These are phyloP conservation scores for Cyaniris semiargus DNA, from an alignment of 2,888 invertebrate genomes.

Conservation along the genomic window DNA sequence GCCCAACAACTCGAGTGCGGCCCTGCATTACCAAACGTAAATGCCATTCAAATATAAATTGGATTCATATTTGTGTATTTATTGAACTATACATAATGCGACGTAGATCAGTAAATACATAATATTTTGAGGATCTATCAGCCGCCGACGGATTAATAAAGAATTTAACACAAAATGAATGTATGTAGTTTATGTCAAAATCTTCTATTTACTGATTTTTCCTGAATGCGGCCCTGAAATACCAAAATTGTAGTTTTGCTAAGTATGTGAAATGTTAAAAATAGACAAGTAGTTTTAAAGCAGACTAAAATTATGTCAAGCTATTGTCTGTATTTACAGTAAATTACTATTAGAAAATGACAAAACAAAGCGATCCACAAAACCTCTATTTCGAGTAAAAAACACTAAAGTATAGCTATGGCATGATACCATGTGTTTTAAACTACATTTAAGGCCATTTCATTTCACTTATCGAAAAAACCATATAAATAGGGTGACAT, in stretches of 20 bases:
- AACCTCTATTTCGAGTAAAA: constrained; percentile 8
- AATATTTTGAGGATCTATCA: not conserved
- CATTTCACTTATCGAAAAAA: constrained; percentile 58
- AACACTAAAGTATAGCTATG: constrained; percentile 45
- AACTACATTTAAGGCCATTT: constrained; percentile 51
- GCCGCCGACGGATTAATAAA: not conserved
- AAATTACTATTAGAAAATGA: not conserved
- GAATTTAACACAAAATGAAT: not conserved
- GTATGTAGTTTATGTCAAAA: too few relatives aligned
- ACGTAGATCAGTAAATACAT: not conserved
- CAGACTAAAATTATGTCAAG: not conserved
- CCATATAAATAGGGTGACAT: constrained; percentile 69
- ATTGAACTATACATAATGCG: not conserved
- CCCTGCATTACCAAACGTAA: constrained; percentile 31
- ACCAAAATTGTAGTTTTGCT: too few relatives aligned
- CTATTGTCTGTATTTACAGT: not conserved
- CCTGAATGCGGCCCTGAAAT: too few relatives aligned
- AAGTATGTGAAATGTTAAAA: not conserved
- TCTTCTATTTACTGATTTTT: too few relatives aligned
- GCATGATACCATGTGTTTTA: constrained; percentile 25
- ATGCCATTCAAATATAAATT: constrained; percentile 21
- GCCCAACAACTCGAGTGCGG: constrained; percentile 41
- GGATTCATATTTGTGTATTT: constrained; percentile 1
- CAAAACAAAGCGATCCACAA: constrained; percentile 3
- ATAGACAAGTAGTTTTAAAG: not conserved